A percentile compares a stretch with the other conserved stretches of the same genome.
Conservation (phyloP, 1,140 invertebrate genomes). For the Saccostrea cuccullata region DNA sequence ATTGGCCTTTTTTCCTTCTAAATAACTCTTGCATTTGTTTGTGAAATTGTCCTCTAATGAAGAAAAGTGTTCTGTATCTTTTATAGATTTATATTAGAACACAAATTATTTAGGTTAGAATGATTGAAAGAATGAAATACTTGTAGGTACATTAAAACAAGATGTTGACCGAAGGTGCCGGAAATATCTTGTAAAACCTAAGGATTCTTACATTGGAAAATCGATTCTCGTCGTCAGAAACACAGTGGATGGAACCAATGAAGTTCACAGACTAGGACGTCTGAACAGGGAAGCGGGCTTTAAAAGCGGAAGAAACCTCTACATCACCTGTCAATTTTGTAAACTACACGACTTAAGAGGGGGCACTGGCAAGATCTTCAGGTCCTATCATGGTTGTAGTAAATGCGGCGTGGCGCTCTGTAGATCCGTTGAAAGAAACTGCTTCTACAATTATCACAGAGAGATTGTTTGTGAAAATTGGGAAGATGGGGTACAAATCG, state of each 20-base stretch:
- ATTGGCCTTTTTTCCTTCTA: too few relatives aligned
- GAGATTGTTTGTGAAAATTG: background rate
- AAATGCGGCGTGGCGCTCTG: constrained; percentile 6
- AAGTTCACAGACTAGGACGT: background rate
- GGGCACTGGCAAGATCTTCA: background rate
- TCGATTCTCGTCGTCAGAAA: background rate
- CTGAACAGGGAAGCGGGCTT: background rate
- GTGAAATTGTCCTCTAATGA: too few relatives aligned
- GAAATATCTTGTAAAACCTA: background rate
- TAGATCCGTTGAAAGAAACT: background rate
- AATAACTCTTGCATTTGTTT: too few relatives aligned
- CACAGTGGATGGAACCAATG: background rate
- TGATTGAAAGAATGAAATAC: background rate
- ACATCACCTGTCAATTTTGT: background rate
- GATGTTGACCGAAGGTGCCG: background rate
- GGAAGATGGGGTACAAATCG: background rate
- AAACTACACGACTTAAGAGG: background rate
- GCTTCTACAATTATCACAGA: constrained; percentile 13
- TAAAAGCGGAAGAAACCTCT: too few relatives aligned
- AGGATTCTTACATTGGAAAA: background rate
- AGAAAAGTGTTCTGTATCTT: too few relatives aligned
- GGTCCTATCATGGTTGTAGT: background rate
- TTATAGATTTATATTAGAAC: too few relatives aligned
- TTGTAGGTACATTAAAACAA: background rate
- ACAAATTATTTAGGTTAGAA: too few relatives aligned